These are phyloP conservation scores for Sula dactylatra DNA, from an alignment of 2,113 vertebrate genomes.

Conservation along the genomic window DNA sequence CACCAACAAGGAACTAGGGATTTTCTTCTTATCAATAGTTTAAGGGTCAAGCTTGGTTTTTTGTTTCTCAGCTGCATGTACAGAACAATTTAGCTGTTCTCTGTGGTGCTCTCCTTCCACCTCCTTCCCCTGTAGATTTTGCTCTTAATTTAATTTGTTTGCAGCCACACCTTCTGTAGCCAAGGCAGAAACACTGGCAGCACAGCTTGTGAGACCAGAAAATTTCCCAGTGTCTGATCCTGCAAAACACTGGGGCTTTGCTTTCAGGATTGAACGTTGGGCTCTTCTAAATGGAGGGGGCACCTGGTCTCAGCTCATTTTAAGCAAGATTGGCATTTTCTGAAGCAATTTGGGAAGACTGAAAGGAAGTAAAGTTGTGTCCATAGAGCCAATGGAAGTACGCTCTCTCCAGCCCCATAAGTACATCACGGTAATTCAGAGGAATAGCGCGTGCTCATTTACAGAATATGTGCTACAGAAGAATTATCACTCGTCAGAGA, in stretches of 20 bases:
- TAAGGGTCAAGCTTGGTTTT: not conserved
- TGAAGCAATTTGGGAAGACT: not conserved
- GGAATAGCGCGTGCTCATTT: not conserved
- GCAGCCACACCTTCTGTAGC: not conserved
- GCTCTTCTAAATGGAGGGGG: not conserved
- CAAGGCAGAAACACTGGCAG: not conserved
- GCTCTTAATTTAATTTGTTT: not conserved
- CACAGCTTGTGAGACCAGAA: not conserved
- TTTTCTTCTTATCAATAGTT: not conserved
- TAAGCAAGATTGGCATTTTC: not conserved
- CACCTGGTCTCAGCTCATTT: not conserved
- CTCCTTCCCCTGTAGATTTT: not conserved
- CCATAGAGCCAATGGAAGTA: not conserved
- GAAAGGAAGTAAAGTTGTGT: not conserved
- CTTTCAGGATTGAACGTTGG: not conserved
- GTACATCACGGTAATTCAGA: not conserved
- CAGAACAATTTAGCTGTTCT: not conserved
- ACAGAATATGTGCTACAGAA: not conserved
- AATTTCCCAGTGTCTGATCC: not conserved
- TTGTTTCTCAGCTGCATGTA: not conserved
- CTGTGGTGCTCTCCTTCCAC: not conserved
- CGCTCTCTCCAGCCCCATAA: not conserved
- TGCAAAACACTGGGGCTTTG: not conserved
- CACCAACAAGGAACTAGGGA: not conserved
- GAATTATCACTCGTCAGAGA: not conserved